These are phyloP conservation scores for Plagodis pulveraria DNA, from an alignment of 2,888 invertebrate species.

Conservation along the genomic window DNA sequence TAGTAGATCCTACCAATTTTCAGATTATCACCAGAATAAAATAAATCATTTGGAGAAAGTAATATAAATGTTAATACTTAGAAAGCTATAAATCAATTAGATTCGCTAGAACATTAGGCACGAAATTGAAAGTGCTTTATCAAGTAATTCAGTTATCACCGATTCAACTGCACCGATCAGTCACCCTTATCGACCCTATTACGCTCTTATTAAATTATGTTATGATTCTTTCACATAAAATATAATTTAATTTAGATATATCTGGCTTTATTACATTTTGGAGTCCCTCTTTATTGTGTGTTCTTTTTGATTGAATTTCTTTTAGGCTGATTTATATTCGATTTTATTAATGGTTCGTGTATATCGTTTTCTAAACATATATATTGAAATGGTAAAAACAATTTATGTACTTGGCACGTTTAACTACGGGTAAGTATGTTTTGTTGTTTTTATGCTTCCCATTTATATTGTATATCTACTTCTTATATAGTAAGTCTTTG, in stretches of 20 bases:
- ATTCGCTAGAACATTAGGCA: slow-evolving; percentile 14
- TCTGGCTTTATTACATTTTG: slow-evolving; percentile 17
- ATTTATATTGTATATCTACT: too few species aligned
- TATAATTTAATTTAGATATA: slow-evolving; percentile 22
- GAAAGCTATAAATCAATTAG: slow-evolving; percentile 5
- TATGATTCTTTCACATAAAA: slow-evolving; percentile 20
- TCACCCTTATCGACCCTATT: slow-evolving; percentile 30
- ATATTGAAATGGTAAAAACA: background rate
- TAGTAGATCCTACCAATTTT: too few species aligned
- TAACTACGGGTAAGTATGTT: too few species aligned
- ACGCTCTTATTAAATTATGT: slow-evolving; percentile 27
- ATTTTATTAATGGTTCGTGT: background rate
- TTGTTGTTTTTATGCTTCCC: too few species aligned
- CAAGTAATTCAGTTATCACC: slow-evolving; percentile 21
- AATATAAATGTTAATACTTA: too few species aligned
- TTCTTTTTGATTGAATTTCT: slow-evolving; percentile 15
- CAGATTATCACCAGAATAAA: too few species aligned
- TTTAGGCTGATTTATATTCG: slow-evolving; percentile 2
- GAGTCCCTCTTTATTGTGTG: slow-evolving; percentile 9
- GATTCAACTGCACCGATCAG: slow-evolving; percentile 23
- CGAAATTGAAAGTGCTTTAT: slow-evolving; percentile 21
- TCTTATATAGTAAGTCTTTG: too few species aligned
- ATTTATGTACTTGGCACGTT: too few species aligned
- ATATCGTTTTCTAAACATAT: background rate
- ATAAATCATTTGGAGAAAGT: too few species aligned